phyloP scores from a whole-genome alignment of 1,140 invertebrate genomes.

The Aphelenchoides avenae region DNA sequence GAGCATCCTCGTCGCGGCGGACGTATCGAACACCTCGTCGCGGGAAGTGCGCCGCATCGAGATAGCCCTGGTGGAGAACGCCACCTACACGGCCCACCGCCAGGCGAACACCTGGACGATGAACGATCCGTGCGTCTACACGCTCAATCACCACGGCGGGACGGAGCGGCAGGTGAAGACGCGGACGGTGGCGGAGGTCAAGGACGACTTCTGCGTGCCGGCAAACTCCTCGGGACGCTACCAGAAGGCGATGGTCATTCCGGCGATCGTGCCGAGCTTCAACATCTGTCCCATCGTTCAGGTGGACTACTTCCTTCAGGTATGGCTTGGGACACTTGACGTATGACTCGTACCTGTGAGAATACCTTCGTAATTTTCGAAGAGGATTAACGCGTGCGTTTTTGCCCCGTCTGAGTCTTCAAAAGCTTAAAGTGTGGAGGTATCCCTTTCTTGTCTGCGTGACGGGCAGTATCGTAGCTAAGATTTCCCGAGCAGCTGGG shows the following conservation, averaged over 20 bases:
- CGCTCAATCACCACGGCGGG: not conserved
- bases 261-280: constrained; percentile 27
- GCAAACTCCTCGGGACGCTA: constrained; percentile 13
- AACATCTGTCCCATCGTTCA: constrained; percentile 27
- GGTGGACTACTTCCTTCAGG: constrained; percentile 23
- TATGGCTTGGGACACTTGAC: too few species aligned
- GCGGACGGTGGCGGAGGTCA: constrained; percentile 18
- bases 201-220: constrained; percentile 22
- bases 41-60: constrained; percentile 8
- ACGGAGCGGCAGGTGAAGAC: constrained; percentile 17
- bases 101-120: constrained; percentile 1
- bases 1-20: constrained; percentile 11
- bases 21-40: constrained; percentile 4
- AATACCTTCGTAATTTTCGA: too few species aligned
- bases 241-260: constrained; percentile 25
- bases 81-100: constrained; percentile 7
- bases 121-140: not conserved
- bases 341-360: too few species aligned
- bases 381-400: too few species aligned
- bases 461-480: too few species aligned
- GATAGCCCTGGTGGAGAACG: not conserved
- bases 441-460: too few species aligned
- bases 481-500: too few species aligned
- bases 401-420: too few species aligned
- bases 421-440: too few species aligned